A percentile compares a stretch with the other conserved stretches of the same genome.
Conservation (phyloP, 1,140 invertebrate genomes). For the Achatina immaculata region DNA sequence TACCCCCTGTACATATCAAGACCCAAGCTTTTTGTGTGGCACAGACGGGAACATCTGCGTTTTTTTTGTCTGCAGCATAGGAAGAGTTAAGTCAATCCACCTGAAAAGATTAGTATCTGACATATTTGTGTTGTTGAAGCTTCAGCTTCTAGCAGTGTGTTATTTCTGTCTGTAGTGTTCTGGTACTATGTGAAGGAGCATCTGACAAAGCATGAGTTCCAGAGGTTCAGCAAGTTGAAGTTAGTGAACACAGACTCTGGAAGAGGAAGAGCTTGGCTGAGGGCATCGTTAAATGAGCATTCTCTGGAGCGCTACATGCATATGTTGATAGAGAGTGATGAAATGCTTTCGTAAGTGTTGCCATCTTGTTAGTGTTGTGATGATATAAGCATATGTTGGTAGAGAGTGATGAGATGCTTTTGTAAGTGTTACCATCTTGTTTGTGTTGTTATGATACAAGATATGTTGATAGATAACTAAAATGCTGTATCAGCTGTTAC, state of each 20-base stretch:
- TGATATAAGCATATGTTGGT: too few relatives aligned
- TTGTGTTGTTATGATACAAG: too few relatives aligned
- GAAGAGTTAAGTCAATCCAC: too few relatives aligned
- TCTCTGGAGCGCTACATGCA: slow-evolving; percentile 87
- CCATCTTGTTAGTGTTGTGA: too few relatives aligned
- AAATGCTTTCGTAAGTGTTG: slow-evolving; percentile 72
- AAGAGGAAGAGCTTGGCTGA: slow-evolving; percentile 86
- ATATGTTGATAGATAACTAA: too few relatives aligned
- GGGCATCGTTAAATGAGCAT: slow-evolving; percentile 88
- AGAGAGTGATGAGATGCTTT: neutral
- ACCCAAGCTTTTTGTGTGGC: too few relatives aligned
- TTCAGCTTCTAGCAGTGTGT: too few relatives aligned
- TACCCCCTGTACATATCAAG: too few relatives aligned
- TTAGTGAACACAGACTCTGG: slow-evolving; percentile 86
- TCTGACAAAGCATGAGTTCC: slow-evolving; percentile 87
- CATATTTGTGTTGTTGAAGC: neutral
- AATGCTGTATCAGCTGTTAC: too few relatives aligned
- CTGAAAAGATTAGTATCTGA: too few relatives aligned
- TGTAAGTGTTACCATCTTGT: slow-evolving; percentile 57
- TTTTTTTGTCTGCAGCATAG: too few relatives aligned
- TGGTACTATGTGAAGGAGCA: slow-evolving; percentile 74
- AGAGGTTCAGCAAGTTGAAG: slow-evolving; percentile 84
- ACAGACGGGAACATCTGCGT: too few relatives aligned
- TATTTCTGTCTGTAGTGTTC: slow-evolving; percentile 62
- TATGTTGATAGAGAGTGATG: slow-evolving; percentile 79